phyloP scores from a whole-genome alignment of 1,140 invertebrate species.

The Bombus difficillimus region DNA sequence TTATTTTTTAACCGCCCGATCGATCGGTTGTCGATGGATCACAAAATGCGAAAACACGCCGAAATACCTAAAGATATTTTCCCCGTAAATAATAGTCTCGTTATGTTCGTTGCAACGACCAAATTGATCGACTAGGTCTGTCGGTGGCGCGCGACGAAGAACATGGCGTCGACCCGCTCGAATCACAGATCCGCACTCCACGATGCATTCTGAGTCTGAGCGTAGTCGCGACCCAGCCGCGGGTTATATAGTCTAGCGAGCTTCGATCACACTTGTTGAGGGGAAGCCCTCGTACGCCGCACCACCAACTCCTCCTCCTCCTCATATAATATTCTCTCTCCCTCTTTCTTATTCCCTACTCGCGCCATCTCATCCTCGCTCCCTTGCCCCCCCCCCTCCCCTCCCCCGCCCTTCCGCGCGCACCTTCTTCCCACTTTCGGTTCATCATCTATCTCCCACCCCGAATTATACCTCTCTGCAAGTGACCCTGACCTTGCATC shows the following conservation, averaged over 20 bases:
- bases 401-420: conserved; percentile 34
- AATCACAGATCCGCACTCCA: conserved; percentile 31
- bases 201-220: conserved; percentile 53
- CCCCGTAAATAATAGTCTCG: no score
- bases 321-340: conserved; percentile 43
- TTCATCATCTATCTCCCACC: conserved; percentile 62
- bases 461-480: conserved; percentile 61
- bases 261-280: conserved; percentile 77
- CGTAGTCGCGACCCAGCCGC: conserved; percentile 49
- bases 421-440: conserved; percentile 61
- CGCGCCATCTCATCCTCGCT: conserved; percentile 35
- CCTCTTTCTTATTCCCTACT: conserved; percentile 46
- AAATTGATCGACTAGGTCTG: neutral
- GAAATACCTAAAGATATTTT: neutral
- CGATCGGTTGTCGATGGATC: neutral
- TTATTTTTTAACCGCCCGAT: no score
- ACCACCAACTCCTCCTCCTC: conserved; percentile 34
- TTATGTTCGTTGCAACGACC: neutral
- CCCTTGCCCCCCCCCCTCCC: conserved; percentile 44
- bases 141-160: neutral
- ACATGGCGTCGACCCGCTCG: neutral
- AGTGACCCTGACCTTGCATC: conserved; percentile 80
- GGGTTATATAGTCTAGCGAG: conserved; percentile 65
- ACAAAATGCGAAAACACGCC: neutral
- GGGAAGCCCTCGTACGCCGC: conserved; percentile 59